Evolutionary conservation across 1,140 invertebrate genomes (phyloP).

Genomic region (Stenopsyche tienmushanensis): DNA sequence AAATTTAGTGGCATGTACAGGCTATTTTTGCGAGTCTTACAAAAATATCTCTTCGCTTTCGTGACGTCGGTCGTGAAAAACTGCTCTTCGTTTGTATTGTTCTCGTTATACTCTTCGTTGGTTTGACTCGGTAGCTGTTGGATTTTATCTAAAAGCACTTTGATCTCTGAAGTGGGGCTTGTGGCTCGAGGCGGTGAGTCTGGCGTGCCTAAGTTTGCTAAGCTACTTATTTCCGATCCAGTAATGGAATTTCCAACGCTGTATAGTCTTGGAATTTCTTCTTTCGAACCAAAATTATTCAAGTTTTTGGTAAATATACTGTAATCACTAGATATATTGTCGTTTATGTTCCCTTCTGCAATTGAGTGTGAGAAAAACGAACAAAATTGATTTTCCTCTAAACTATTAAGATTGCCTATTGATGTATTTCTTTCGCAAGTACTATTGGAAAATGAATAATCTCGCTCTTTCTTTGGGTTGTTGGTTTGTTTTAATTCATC

Average conservation of each 20-base stretch:
- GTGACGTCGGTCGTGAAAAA: conserved; percentile 45
- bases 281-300: conserved; percentile 39
- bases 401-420: conserved; percentile 33
- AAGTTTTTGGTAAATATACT: conserved; percentile 39
- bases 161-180: conserved; percentile 71
- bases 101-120: conserved; percentile 3
- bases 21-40: conserved; percentile 56
- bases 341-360: conserved; percentile 23
- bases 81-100: conserved; percentile 23
- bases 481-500: conserved; percentile 24
- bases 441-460: conserved; percentile 30
- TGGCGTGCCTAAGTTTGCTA: conserved; percentile 61
- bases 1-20: conserved; percentile 58
- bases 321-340: conserved; percentile 38
- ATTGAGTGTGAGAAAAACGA: conserved; percentile 34
- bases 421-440: conserved; percentile 35
- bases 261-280: conserved; percentile 35
- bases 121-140: conserved; percentile 56
- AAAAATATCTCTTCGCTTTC: conserved; percentile 46
- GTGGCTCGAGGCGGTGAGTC: conserved; percentile 76
- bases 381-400: conserved; percentile 39
- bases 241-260: conserved; percentile 54
- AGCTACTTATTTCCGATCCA: conserved; percentile 66
- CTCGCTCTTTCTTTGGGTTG: conserved; percentile 21
- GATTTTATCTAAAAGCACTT: conserved; percentile 67